A percentile compares a stretch with the other conserved stretches of the same genome.
phyloP scores from a whole-genome alignment of 2,888 invertebrate genomes.

The Chrysotoxum bicinctum region DNA sequence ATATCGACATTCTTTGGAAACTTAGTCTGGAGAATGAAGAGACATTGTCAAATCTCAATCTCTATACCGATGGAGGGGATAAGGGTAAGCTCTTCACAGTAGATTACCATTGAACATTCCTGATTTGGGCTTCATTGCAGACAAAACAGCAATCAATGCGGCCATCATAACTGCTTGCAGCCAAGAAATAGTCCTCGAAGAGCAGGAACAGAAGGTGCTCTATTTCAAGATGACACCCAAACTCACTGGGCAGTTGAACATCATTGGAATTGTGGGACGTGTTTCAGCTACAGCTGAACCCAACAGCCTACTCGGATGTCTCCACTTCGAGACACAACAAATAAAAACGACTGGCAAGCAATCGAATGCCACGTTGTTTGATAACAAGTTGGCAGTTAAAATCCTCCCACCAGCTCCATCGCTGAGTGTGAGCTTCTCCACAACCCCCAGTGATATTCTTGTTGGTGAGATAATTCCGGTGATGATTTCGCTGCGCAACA shows the following conservation, averaged over 20 bases:
- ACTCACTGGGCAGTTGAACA: slow-evolving; percentile 87
- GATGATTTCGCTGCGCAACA: slow-evolving; percentile 85
- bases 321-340: slow-evolving; percentile 79
- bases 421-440: slow-evolving; percentile 87
- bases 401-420: slow-evolving; percentile 91
- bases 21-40: slow-evolving; percentile 80
- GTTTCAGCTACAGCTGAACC: slow-evolving; percentile 80
- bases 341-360: slow-evolving; percentile 77
- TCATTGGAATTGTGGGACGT: slow-evolving; percentile 86
- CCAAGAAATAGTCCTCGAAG: slow-evolving; percentile 78
- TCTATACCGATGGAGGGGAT: slow-evolving; percentile 75
- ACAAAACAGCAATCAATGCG: slow-evolving; percentile 77
- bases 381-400: slow-evolving; percentile 88
- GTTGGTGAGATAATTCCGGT: slow-evolving; percentile 88
- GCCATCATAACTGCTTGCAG: slow-evolving; percentile 78
- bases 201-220: slow-evolving; percentile 84
- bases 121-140: slow-evolving; percentile 48
- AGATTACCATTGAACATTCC: not conserved
- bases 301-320: slow-evolving; percentile 77
- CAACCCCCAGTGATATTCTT: slow-evolving; percentile 86
- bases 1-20: slow-evolving; percentile 80
- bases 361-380: slow-evolving; percentile 77
- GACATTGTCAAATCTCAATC: slow-evolving; percentile 80
- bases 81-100: slow-evolving; percentile 5
- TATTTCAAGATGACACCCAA: slow-evolving; percentile 89